Evolutionary conservation across 1,140 invertebrate genomes (phyloP).

Genomic region (Solen grandis): DNA sequence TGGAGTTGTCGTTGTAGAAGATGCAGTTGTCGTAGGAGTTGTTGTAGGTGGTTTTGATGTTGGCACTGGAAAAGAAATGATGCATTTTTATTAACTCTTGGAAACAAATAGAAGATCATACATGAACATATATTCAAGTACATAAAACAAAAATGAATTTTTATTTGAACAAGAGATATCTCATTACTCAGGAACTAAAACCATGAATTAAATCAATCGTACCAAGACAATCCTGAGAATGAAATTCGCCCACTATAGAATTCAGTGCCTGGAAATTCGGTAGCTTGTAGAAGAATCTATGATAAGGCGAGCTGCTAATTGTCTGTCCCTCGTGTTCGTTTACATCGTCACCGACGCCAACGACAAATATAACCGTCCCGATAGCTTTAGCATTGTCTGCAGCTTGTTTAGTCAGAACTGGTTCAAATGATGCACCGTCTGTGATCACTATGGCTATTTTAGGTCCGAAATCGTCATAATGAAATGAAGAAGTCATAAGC

Average conservation of each 20-base stretch:
- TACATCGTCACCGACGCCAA: conserved; percentile 50
- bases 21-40: background rate
- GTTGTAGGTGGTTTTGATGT: background rate
- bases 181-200: too few species aligned
- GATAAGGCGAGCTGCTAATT: conserved; percentile 45
- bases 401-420: conserved; percentile 5
- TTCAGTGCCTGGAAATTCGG: conserved; percentile 3
- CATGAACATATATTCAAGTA: too few species aligned
- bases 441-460: conserved; percentile 45
- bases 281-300: conserved; percentile 16
- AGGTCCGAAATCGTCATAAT: conserved; percentile 13
- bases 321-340: conserved; percentile 20
- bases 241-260: conserved; percentile 26
- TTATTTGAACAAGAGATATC: too few species aligned
- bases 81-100: too few species aligned
- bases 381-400: conserved; percentile 16
- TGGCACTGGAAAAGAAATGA: background rate
- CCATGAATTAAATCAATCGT: too few species aligned
- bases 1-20: background rate
- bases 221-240: conserved; percentile 21
- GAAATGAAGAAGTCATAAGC: conserved; percentile 20
- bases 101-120: too few species aligned
- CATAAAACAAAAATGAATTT: too few species aligned
- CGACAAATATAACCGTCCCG: conserved; percentile 28
- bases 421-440: conserved; percentile 40